These are phyloP conservation scores for Strix uralensis DNA, from an alignment of 2,113 vertebrate species.

Conservation along the genomic window DNA sequence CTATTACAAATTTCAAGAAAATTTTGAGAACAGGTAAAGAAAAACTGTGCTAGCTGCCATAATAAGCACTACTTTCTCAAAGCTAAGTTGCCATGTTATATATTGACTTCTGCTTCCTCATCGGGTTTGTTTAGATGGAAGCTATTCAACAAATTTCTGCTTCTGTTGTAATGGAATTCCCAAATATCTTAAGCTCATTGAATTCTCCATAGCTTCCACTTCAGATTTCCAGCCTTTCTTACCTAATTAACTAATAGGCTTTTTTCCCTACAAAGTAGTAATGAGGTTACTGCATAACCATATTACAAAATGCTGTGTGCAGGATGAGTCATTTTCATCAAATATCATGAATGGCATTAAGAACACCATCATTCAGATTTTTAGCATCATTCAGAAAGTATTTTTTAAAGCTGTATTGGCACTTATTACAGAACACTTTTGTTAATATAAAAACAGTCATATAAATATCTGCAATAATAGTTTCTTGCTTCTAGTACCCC, in stretches of 20 bases:
- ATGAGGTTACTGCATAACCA: not conserved
- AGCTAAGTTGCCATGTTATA: not conserved
- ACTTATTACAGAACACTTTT: not conserved
- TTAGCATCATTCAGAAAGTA: not conserved
- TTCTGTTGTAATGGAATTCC: not conserved
- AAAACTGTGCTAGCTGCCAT: not conserved
- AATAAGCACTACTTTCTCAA: not conserved
- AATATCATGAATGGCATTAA: not conserved
- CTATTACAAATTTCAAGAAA: not conserved
- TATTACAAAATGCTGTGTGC: conserved; percentile 20
- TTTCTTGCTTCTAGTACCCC: not conserved
- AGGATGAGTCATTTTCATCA: conserved; percentile 37
- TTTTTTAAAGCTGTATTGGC: not conserved
- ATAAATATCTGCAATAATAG: not conserved
- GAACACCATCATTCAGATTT: not conserved
- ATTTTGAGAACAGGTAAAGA: not conserved
- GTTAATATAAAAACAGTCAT: not conserved
- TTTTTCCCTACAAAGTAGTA: not conserved
- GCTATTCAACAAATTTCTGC: not conserved
- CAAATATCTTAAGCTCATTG: not conserved
- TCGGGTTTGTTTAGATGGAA: not conserved
- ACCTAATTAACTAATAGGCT: not conserved
- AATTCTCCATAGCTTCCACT: not conserved
- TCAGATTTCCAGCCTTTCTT: not conserved
- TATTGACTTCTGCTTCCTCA: not conserved